These are phyloP conservation scores for Pycnomerus fuliginosus DNA, from an alignment of 2,888 invertebrate species.

Conservation along the genomic window DNA sequence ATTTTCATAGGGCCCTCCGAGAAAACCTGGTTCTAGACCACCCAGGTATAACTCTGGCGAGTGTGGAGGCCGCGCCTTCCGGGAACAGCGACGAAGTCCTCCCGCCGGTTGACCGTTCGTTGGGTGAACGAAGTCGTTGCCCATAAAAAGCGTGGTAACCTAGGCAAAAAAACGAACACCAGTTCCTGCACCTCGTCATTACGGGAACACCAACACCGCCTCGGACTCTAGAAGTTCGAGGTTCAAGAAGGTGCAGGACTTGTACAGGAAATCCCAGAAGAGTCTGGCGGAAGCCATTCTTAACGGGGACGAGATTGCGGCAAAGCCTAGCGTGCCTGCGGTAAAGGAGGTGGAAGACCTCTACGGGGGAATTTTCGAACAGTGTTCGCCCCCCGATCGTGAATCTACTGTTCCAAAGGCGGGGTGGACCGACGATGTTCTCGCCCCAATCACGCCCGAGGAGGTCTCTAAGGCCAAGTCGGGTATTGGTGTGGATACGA, in stretches of 20 bases:
- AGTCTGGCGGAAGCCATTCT: conserved; percentile 5
- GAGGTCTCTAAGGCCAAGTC: conserved; percentile 5
- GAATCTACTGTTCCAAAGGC: neutral
- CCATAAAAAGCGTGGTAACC: too few species aligned
- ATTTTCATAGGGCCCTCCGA: neutral
- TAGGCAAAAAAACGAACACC: neutral
- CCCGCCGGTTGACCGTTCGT: too few species aligned
- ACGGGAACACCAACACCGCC: conserved; percentile 3
- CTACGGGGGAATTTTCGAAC: conserved; percentile 7
- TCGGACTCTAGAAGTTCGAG: neutral
- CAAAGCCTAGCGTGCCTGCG: neutral
- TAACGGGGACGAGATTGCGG: neutral
- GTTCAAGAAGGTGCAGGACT: conserved; percentile 9
- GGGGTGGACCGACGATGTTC: neutral
- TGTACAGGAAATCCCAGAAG: conserved; percentile 3
- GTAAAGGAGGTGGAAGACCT: conserved; percentile 1
- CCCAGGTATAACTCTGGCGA: neutral
- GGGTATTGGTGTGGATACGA: neutral
- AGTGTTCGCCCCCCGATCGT: conserved; percentile 5
- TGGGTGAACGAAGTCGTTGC: too few species aligned
- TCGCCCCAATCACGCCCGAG: neutral
- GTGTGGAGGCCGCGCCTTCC: neutral
- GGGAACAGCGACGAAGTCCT: neutral
- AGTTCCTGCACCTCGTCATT: neutral
- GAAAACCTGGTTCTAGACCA: neutral